Percentiles rank a stretch among this genome's conserved stretches.
These are phyloP conservation scores for Centropus unirufus DNA, from an alignment of 2,113 vertebrate species.

Conservation along the genomic window DNA sequence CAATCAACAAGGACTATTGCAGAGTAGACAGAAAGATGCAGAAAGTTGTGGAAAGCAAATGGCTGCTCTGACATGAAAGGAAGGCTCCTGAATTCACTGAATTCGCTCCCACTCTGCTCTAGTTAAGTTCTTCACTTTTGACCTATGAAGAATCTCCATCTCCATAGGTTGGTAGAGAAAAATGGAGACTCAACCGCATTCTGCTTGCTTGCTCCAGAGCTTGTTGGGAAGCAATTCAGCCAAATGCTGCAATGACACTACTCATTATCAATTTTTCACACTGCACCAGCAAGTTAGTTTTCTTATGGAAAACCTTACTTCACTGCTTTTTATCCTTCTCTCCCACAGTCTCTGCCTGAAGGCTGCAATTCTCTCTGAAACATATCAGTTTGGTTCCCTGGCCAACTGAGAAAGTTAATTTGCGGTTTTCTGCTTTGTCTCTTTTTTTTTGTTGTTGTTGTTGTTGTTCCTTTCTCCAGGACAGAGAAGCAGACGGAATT, in stretches of 20 bases:
- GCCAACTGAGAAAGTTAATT: conserved; percentile 36
- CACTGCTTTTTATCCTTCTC: neutral
- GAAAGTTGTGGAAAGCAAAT: neutral
- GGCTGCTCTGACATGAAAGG: neutral
- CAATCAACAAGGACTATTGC: neutral
- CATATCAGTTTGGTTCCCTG: neutral
- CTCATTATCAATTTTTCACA: conserved; percentile 2
- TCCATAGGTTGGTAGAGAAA: neutral
- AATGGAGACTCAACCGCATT: neutral
- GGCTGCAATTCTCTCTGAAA: conserved; percentile 14
- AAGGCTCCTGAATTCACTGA: neutral
- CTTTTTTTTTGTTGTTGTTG: neutral
- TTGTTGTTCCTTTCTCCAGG: neutral
- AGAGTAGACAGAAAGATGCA: neutral
- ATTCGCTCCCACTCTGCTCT: neutral
- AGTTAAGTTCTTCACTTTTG: neutral
- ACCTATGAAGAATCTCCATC: neutral
- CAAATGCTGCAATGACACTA: neutral
- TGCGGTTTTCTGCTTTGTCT: neutral
- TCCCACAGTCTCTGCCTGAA: neutral
- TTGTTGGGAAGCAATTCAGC: neutral
- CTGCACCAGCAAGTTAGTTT: neutral
- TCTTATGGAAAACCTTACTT: conserved; percentile 2
- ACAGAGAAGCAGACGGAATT: neutral
- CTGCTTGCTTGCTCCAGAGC: neutral